Conservation (phyloP, 2,113 vertebrate genomes). For the Theropithecus gelada region DNA sequence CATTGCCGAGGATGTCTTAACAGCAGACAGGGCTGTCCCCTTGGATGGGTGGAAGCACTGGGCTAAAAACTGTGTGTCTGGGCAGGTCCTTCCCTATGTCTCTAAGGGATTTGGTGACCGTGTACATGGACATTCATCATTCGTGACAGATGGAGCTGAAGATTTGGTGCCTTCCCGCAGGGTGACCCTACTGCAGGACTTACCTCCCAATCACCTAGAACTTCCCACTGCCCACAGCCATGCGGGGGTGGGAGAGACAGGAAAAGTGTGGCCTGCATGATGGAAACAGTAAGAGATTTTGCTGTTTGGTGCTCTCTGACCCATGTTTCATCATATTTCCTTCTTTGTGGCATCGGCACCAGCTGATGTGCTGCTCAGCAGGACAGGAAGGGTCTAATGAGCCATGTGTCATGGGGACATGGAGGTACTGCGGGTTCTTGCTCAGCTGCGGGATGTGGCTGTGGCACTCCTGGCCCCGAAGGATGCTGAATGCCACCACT, state of each 20-base stretch:
- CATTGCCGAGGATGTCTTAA: not conserved
- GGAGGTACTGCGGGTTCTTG: too few species aligned
- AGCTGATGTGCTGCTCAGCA: not conserved
- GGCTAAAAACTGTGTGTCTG: too few species aligned
- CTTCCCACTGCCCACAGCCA: too few species aligned
- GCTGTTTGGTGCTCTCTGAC: not conserved
- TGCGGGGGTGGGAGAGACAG: accelerated
- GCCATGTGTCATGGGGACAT: not conserved
- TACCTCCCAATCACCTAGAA: not conserved
- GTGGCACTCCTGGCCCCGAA: too few species aligned
- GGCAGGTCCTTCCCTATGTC: not conserved
- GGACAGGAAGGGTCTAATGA: conserved; percentile 9
- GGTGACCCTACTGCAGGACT: not conserved
- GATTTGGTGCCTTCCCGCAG: not conserved
- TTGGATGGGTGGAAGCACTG: accelerated
- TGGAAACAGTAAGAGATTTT: not conserved
- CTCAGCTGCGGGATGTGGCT: not conserved
- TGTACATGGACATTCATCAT: not conserved
- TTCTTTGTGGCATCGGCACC: not conserved
- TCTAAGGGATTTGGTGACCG: not conserved
- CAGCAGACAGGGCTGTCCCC: not conserved
- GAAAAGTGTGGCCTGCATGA: not conserved
- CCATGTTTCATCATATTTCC: not conserved
- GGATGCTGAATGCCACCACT: accelerated
- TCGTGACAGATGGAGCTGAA: not conserved